Conservation (phyloP, 2,113 vertebrate genomes). For the Apodemus sylvaticus region DNA sequence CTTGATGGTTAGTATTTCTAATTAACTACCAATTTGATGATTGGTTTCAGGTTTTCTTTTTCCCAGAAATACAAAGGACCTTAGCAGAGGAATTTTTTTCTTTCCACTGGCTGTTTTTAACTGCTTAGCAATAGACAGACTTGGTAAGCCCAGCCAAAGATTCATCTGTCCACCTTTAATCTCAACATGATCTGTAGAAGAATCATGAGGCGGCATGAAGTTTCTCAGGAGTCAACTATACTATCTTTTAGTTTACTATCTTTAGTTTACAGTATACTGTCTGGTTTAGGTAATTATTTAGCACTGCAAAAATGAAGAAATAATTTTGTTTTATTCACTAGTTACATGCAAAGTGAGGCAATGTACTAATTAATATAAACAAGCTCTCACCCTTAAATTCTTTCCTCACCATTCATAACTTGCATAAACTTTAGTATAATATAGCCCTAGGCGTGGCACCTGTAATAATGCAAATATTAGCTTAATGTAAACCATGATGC, state of each 20-base stretch:
- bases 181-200: background rate
- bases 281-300: background rate
- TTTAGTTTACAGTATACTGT: too few relatives aligned
- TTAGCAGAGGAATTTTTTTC: background rate
- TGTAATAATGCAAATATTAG: background rate
- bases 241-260: too few relatives aligned
- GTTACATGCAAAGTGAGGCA: background rate
- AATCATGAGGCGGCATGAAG: background rate
- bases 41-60: background rate
- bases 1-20: background rate
- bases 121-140: background rate
- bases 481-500: background rate
- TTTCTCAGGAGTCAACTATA: background rate
- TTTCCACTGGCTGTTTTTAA: background rate
- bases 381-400: background rate
- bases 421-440: background rate
- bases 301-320: background rate
- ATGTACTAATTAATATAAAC: background rate
- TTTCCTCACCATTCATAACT: background rate
- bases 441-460: background rate
- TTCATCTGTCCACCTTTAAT: background rate
- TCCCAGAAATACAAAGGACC: background rate
- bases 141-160: background rate
- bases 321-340: background rate
- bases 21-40: background rate